Conservation (phyloP, 2,797 vertebrate species). For the Megalops cyprinoides region DNA sequence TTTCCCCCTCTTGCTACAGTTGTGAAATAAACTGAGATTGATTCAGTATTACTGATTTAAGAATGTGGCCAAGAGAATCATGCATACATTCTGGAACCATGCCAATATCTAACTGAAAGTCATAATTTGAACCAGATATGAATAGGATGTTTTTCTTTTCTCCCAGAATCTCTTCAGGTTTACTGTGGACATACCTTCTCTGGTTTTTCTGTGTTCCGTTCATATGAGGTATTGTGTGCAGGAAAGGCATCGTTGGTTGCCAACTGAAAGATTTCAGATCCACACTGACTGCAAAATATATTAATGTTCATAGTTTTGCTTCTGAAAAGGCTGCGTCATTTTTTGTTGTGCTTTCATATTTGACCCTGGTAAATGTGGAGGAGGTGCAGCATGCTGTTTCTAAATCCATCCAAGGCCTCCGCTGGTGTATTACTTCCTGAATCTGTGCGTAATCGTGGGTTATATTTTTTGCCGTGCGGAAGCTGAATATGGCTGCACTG, state of each 20-base stretch:
- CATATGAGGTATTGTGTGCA: not conserved
- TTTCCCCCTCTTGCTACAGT: not conserved
- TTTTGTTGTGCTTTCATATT: not conserved
- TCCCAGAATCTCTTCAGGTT: not conserved
- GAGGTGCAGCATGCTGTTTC: not conserved
- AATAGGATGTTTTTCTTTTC: not conserved
- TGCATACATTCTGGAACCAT: conserved; percentile 12
- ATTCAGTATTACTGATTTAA: not conserved
- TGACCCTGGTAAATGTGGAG: not conserved
- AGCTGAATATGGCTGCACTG: not conserved
- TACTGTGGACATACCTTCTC: not conserved
- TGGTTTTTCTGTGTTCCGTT: not conserved
- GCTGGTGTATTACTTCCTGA: conserved; percentile 2
- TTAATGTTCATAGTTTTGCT: conserved; percentile 1
- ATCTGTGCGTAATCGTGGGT: not conserved
- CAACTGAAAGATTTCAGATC: not conserved
- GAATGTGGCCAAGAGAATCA: not conserved
- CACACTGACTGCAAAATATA: not conserved
- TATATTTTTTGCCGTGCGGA: not conserved
- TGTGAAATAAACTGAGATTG: not conserved
- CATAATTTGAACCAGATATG: conserved; percentile 9
- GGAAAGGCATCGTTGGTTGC: conserved; percentile 9
- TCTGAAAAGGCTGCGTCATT: no score
- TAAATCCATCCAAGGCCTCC: not conserved
- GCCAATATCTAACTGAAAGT: conserved; percentile 36